Evolutionary conservation across 2,888 invertebrate species (phyloP).

Genomic region (Suillia variegata): DNA sequence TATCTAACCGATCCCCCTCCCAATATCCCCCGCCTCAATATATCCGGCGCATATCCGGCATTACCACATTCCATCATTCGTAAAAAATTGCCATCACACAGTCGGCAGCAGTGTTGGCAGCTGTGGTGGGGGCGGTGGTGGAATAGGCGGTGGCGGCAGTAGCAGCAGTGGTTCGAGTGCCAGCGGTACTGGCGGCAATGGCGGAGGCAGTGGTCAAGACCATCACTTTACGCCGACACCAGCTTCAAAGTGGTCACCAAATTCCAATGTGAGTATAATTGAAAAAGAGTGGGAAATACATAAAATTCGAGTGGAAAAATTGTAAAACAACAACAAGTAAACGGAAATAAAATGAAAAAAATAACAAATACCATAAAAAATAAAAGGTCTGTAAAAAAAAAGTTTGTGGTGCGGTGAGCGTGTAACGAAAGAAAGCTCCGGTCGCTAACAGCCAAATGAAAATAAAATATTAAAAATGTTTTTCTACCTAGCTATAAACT

Average conservation of each 20-base stretch:
- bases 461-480: too few relatives aligned
- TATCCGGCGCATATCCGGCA: too few relatives aligned
- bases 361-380: too few relatives aligned
- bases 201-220: conserved; percentile 35
- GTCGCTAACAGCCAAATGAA: too few relatives aligned
- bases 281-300: not conserved
- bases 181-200: conserved; percentile 32
- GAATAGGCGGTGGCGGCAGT: conserved; percentile 19
- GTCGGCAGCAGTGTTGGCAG: conserved; percentile 51
- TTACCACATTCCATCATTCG: too few relatives aligned
- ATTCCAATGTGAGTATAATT: conserved; percentile 56
- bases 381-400: too few relatives aligned
- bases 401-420: too few relatives aligned
- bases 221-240: conserved; percentile 52
- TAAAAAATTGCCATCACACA: conserved; percentile 51
- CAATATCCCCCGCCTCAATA: not conserved
- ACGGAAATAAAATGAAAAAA: not conserved
- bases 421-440: too few relatives aligned
- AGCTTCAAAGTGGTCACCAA: conserved; percentile 60
- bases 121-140: conserved; percentile 48
- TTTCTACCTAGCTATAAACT: too few relatives aligned
- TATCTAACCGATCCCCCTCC: conserved; percentile 25
- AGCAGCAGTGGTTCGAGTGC: conserved; percentile 32
- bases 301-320: not conserved
- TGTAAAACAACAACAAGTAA: not conserved